Evolutionary conservation across 2,113 vertebrate species (phyloP).

Genomic region (Panthera tigris): DNA sequence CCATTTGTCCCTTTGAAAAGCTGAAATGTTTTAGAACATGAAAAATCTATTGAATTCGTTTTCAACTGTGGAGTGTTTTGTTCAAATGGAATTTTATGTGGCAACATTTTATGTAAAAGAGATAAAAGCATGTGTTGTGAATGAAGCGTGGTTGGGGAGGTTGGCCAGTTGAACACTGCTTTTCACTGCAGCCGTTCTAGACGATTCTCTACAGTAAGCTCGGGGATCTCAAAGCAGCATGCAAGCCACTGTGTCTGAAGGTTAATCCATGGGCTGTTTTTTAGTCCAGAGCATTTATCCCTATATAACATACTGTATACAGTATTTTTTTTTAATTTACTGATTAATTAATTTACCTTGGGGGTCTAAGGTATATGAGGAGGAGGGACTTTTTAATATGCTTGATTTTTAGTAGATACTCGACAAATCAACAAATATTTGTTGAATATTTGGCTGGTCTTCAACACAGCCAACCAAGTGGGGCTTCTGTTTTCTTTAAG

Average conservation of each 20-base stretch:
- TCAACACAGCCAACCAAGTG: not conserved
- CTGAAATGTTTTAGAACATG: not conserved
- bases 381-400: not conserved
- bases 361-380: not conserved
- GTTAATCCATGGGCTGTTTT: not conserved
- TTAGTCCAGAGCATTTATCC: not conserved
- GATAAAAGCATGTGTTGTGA: not conserved
- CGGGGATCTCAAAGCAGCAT: not conserved
- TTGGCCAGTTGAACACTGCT: not conserved
- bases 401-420: not conserved
- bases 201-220: not conserved
- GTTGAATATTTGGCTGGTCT: not conserved
- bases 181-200: not conserved
- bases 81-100: not conserved
- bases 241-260: conserved; percentile 1
- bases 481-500: not conserved
- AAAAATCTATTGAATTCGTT: conserved; percentile 9
- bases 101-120: not conserved
- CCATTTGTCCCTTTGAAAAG: not conserved
- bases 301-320: not conserved
- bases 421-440: conserved; percentile 22
- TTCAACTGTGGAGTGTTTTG: not conserved
- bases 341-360: conserved; percentile 1
- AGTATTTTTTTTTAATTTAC: not conserved
- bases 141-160: not conserved